Evolutionary conservation across 2,113 vertebrate species (phyloP), one percentile per base, ranked within the genome.

Genomic region (Sinocyclocheilus anophthalmus): DNA sequence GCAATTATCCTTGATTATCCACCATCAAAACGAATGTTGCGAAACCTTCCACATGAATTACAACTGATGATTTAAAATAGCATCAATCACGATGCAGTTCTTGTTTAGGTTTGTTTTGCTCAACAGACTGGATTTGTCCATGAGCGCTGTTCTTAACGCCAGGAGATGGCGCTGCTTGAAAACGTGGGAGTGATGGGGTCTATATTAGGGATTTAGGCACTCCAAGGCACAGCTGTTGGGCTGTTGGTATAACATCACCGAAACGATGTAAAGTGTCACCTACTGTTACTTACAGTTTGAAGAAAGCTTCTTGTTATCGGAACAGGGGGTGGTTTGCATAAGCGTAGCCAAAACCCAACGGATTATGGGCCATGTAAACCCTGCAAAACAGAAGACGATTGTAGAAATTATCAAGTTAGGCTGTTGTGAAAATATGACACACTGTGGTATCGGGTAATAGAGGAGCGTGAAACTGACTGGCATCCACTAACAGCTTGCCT

Each of bases 101-200:
- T 45, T 1, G 22, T 50, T 48, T 33, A 13, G 26, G 10, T 70
- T 83, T 26, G 1, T 30, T 48, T 30, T 48, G n/a, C 26, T 57
- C 48, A 37, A 37, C n/a, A 20, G 76, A 20, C 24, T 57, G 22
- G 24, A 63, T 67, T 69, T 67, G n/a, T 18, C 20, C 20, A 61
- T 37, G 76, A 59, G 4, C 12, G 33, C 11, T 16, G 11, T 63
- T 80, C 33, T 67, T 69, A 48, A 72, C 33, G 24, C 96, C 97
- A 96, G 97, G 91, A 97, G 98, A 97, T 97, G 96, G 97, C 97
- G 97, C 95, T 92, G 95, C 90, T 89, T 94, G 94, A 94, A 95
- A 96, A 91, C 94, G 39, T 30, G 69, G 69, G 33, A 26, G 22
- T 55, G 45, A 67, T 81, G 4, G 39, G 16, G 39, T 12, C 20